Conservation (phyloP, 2,888 invertebrate species). For the Caenorhabditis sinica region DNA sequence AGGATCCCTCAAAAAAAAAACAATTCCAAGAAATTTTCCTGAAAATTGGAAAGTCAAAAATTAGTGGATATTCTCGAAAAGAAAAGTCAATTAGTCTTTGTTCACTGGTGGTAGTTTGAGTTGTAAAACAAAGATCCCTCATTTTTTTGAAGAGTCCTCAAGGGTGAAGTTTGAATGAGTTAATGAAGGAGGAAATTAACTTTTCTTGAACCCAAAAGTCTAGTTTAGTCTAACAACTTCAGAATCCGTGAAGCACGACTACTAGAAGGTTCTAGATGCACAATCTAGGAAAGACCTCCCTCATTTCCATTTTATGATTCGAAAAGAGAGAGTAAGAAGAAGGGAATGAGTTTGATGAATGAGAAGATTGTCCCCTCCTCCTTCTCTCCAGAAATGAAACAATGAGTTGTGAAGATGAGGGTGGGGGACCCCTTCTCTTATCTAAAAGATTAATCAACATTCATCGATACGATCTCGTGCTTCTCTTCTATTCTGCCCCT, state of each 20-base stretch:
- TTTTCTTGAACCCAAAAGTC: not conserved
- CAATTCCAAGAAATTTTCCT: not conserved
- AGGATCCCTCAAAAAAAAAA: not conserved
- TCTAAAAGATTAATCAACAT: slow-evolving; percentile 59
- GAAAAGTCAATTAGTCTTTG: slow-evolving; percentile 1
- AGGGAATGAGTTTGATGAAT: slow-evolving; percentile 16
- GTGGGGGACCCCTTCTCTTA: slow-evolving; percentile 17
- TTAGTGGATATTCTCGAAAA: not conserved
- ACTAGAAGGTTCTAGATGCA: too few species aligned
- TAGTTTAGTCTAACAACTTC: too few species aligned
- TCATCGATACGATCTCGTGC: slow-evolving; percentile 62
- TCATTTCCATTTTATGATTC: slow-evolving; percentile 24
- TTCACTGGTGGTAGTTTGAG: not conserved
- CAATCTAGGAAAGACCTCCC: not conserved
- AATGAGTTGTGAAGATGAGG: slow-evolving; percentile 7
- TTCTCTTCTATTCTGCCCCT: slow-evolving; percentile 15
- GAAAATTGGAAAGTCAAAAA: not conserved
- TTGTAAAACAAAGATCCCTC: not conserved
- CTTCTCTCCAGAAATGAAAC: slow-evolving; percentile 37
- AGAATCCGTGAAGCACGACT: too few species aligned
- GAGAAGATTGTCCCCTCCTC: not conserved
- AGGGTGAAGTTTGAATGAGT: not conserved
- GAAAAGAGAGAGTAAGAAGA: not conserved
- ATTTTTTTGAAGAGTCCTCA: not conserved
- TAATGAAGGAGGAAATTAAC: not conserved